Evolutionary conservation across 2,113 vertebrate genomes (phyloP).

Genomic region (Gallinago paraguaiae): DNA sequence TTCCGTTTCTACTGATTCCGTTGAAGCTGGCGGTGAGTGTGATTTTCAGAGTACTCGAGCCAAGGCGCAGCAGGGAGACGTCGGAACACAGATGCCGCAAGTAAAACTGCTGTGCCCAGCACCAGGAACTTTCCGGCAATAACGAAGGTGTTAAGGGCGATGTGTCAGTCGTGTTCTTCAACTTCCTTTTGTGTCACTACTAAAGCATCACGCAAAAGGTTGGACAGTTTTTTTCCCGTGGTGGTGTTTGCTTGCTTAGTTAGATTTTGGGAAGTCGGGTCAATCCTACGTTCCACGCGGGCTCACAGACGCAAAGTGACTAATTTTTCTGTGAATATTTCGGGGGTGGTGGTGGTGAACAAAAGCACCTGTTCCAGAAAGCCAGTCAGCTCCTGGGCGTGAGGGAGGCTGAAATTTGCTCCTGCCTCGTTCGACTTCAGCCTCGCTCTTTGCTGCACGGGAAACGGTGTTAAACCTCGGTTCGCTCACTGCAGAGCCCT

Average conservation of each 20-base stretch:
- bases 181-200: constrained; percentile 21
- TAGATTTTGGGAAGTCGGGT: neutral
- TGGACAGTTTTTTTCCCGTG: neutral
- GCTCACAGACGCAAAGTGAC: neutral
- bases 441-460: neutral
- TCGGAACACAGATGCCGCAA: neutral
- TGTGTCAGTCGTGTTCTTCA: neutral
- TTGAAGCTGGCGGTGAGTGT: neutral
- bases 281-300: neutral
- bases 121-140: neutral
- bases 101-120: constrained; percentile 34
- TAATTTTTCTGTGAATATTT: neutral
- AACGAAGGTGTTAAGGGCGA: neutral
- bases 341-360: neutral
- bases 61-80: neutral
- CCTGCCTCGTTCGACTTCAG: neutral
- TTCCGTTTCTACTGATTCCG: neutral
- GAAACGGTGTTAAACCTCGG: neutral
- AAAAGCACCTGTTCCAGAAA: neutral
- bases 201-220: neutral
- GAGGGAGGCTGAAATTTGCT: neutral
- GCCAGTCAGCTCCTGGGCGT: neutral
- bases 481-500: neutral
- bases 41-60: neutral
- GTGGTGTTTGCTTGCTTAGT: neutral